These are phyloP conservation scores for Helicorthomorpha holstii DNA, from an alignment of 1,140 invertebrate species.

Conservation along the genomic window DNA sequence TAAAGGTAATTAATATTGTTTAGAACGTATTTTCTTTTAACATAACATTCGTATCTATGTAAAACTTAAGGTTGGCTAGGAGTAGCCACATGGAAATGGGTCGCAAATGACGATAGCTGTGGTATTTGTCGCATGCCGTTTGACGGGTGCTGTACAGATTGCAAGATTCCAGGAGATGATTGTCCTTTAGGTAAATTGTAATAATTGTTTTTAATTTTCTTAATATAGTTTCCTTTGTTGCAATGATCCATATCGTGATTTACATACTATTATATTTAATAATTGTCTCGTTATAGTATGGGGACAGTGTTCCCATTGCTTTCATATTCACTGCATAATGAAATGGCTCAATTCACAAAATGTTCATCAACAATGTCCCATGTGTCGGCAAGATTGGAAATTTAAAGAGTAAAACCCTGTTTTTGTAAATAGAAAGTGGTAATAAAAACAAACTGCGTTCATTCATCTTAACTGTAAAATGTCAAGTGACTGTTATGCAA, in stretches of 20 bases:
- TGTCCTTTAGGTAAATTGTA: conserved; percentile 62
- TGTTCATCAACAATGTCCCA: conserved; percentile 88
- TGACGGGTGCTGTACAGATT: conserved; percentile 96
- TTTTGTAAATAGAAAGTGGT: no score
- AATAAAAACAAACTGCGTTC: no score
- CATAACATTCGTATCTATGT: neutral
- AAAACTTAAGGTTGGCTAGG: conserved; percentile 60
- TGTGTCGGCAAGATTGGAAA: conserved; percentile 99
- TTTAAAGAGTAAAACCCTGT: conserved; percentile 50
- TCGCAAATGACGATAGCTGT: conserved; percentile 97
- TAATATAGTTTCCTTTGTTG: neutral
- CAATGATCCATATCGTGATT: neutral
- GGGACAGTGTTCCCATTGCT: conserved; percentile 97
- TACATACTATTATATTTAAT: neutral
- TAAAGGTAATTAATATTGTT: no score
- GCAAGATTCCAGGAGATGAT: conserved; percentile 94
- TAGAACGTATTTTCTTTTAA: no score
- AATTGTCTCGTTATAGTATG: conserved; percentile 49
- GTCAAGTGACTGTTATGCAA: no score
- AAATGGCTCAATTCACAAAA: conserved; percentile 98
- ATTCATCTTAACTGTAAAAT: no score
- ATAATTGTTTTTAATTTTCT: no score
- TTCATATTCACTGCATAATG: conserved; percentile 99
- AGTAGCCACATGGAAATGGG: conserved; percentile 86
- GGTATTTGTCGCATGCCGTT: conserved; percentile 98